Conservation (phyloP, 2,113 vertebrate genomes). For the Ctenodactylus gundi region DNA sequence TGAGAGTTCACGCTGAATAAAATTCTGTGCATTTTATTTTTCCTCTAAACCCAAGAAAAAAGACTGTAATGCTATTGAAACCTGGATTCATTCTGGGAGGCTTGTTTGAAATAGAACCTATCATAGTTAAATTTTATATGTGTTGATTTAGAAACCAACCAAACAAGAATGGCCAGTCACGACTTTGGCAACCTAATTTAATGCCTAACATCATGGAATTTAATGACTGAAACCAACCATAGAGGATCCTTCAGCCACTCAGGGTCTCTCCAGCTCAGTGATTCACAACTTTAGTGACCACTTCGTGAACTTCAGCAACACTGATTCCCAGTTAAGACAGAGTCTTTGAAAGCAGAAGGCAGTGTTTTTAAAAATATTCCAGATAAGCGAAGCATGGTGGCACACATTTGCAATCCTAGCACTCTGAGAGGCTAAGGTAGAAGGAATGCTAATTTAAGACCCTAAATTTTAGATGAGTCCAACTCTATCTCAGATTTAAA, state of each 20-base stretch:
- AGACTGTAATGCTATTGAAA: not conserved
- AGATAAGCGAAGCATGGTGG: no score
- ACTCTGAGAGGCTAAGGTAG: no score
- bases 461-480: not conserved
- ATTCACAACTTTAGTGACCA: not conserved
- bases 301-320: not conserved
- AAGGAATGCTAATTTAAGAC: no score
- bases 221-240: not conserved
- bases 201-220: not conserved
- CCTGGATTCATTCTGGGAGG: not conserved
- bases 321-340: not conserved
- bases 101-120: not conserved
- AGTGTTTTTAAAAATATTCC: not conserved
- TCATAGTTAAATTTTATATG: conserved; percentile 3
- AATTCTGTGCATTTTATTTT: not conserved
- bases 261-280: not conserved
- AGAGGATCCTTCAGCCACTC: no score
- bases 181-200: not conserved
- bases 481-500: not conserved
- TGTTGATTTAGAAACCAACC: conserved; percentile 15
- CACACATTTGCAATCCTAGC: no score
- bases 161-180: not conserved
- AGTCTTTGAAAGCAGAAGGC: not conserved
- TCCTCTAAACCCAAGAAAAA: not conserved
- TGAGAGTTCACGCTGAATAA: conserved; percentile 13